phyloP scores from a whole-genome alignment of 2,113 vertebrate genomes.

The Pterocles gutturalis region DNA sequence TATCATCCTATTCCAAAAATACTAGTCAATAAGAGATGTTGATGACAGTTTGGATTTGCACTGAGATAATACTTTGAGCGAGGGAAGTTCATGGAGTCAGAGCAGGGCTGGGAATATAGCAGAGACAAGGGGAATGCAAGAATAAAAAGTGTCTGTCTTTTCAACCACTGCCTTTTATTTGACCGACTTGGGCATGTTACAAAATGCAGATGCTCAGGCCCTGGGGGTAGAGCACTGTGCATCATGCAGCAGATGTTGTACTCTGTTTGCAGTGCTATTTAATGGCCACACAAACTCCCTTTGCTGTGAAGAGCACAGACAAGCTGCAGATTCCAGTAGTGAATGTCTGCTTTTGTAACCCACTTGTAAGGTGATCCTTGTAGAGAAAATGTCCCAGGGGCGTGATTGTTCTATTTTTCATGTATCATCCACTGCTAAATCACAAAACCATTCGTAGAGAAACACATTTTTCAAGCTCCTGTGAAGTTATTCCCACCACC shows the following conservation, averaged over 20 bases:
- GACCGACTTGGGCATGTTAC: not conserved
- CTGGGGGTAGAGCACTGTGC: fast-evolving
- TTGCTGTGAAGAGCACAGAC: conserved; percentile 24
- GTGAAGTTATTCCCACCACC: not conserved
- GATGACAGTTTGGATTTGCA: not conserved
- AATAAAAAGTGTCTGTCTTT: not conserved
- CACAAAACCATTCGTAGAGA: conserved; percentile 31
- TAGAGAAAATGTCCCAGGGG: not conserved
- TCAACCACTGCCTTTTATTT: not conserved
- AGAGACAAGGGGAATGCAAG: not conserved
- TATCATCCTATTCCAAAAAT: not conserved
- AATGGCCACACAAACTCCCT: not conserved
- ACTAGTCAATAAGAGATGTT: not conserved
- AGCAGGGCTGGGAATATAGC: not conserved
- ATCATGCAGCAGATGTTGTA: not conserved
- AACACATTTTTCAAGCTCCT: conserved; percentile 23
- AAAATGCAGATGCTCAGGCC: fast-evolving
- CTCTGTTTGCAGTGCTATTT: not conserved
- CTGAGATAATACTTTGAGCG: not conserved
- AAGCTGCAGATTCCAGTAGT: conserved; percentile 24
- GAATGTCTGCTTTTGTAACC: not conserved
- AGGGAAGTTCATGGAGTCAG: not conserved
- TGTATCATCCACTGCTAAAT: conserved; percentile 32
- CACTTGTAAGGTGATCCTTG: conserved; percentile 31
- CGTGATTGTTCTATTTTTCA: not conserved